A percentile compares a stretch with the other conserved stretches of the same genome.
Conservation (phyloP, 2,888 invertebrate species). For the Synergus umbraculus region DNA sequence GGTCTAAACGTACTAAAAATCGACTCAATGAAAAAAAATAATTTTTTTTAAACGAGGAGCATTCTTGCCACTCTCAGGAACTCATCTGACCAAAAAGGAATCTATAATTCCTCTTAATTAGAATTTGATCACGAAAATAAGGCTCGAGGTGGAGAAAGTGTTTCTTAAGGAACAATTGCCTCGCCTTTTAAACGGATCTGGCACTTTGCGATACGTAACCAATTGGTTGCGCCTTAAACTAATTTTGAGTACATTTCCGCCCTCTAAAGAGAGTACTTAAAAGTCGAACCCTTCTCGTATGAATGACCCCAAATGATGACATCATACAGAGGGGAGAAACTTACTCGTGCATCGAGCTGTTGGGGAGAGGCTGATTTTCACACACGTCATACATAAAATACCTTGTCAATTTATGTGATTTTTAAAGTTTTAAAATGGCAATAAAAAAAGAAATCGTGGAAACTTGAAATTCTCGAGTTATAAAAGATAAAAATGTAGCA, state of each 20-base stretch:
- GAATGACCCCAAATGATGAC: constrained; percentile 49
- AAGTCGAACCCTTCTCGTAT: constrained; percentile 46
- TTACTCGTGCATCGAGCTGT: constrained; percentile 47
- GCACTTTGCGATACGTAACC: not conserved
- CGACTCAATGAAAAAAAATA: no score
- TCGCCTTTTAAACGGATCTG: constrained; percentile 9
- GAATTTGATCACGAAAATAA: not conserved
- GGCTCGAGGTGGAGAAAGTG: not conserved
- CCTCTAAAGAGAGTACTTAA: constrained; percentile 48
- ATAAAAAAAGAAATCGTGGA: not conserved
- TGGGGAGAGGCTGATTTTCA: constrained; percentile 41
- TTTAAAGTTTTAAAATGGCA: no score
- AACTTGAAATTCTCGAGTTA: not conserved
- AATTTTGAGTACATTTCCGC: constrained; percentile 50
- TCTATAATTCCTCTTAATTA: not conserved
- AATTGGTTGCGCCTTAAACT: constrained; percentile 42
- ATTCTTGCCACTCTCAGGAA: not conserved
- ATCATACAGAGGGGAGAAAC: constrained; percentile 50
- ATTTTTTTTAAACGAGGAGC: no score
- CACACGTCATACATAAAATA: constrained; percentile 1
- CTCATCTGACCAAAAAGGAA: not conserved
- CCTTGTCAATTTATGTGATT: not conserved
- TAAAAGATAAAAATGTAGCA: not conserved
- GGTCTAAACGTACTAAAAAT: no score
- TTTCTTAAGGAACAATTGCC: not conserved